Conservation (phyloP, 1,140 invertebrate genomes). For the Atta texana region DNA sequence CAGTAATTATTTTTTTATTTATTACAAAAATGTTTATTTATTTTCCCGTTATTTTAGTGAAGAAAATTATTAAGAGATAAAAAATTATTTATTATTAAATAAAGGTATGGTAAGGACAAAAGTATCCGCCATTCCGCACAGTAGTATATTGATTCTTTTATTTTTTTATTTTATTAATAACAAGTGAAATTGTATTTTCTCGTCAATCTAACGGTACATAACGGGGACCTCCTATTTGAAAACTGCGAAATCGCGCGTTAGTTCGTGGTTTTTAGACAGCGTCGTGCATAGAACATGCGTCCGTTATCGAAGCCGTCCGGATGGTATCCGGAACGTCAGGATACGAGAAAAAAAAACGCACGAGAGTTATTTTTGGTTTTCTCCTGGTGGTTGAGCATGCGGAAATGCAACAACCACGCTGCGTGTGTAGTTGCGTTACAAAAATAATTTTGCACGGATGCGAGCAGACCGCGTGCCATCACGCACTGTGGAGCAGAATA, state of each 20-base stretch:
- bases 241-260: conserved; percentile 23
- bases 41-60: neutral
- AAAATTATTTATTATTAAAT: neutral
- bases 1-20: neutral
- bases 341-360: conserved; percentile 9
- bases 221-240: neutral
- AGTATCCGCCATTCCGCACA: neutral
- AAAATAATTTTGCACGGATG: conserved; percentile 46
- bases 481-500: neutral
- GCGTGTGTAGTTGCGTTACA: conserved; percentile 28
- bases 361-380: conserved; percentile 1
- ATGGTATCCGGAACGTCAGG: conserved; percentile 23
- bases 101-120: neutral
- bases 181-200: neutral
- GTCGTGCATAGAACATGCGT: conserved; percentile 33
- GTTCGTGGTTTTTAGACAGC: neutral
- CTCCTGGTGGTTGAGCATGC: neutral
- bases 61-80: neutral
- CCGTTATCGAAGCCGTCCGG: conserved; percentile 24
- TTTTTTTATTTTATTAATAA: conserved; percentile 23
- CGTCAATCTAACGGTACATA: neutral
- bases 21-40: conserved; percentile 20
- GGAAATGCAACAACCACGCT: neutral
- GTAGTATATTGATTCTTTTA: neutral
- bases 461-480: neutral